These are phyloP conservation scores for Squalus acanthias DNA, from an alignment of 2,797 vertebrate species.

Conservation along the genomic window DNA sequence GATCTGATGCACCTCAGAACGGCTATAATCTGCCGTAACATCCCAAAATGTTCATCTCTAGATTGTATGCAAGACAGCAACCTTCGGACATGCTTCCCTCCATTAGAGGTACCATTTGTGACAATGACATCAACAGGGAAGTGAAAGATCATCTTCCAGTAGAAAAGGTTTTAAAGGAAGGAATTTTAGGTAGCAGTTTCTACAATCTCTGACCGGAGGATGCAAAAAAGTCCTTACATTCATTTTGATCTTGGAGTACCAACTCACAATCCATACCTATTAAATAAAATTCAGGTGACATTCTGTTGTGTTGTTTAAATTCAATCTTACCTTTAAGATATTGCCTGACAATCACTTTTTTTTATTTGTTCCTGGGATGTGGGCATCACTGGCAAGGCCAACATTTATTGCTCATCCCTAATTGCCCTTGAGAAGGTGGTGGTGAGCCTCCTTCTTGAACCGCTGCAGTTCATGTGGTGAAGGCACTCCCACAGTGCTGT, in stretches of 20 bases:
- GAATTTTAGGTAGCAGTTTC: neutral
- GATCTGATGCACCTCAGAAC: neutral
- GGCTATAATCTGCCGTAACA: neutral
- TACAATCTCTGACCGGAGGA: neutral
- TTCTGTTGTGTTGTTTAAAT: conserved; percentile 2
- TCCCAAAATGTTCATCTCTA: neutral
- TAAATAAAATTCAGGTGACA: conserved; percentile 22
- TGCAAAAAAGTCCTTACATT: neutral
- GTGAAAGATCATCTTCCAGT: neutral
- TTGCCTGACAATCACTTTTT: neutral
- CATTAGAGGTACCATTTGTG: too few species aligned
- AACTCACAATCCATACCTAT: neutral
- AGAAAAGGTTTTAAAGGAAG: neutral
- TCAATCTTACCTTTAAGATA: neutral
- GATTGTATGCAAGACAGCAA: neutral
- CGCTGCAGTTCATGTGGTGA: too few species aligned
- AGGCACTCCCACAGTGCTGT: too few species aligned
- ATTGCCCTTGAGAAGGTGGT: too few species aligned
- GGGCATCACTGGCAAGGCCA: too few species aligned
- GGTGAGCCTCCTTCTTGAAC: too few species aligned
- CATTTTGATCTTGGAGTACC: neutral
- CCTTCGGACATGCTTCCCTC: neutral
- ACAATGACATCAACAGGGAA: neutral
- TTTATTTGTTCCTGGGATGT: too few species aligned
- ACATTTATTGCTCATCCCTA: too few species aligned